Evolutionary conservation across 2,888 invertebrate genomes (phyloP).

Genomic region (Diadegma fenestrale): DNA sequence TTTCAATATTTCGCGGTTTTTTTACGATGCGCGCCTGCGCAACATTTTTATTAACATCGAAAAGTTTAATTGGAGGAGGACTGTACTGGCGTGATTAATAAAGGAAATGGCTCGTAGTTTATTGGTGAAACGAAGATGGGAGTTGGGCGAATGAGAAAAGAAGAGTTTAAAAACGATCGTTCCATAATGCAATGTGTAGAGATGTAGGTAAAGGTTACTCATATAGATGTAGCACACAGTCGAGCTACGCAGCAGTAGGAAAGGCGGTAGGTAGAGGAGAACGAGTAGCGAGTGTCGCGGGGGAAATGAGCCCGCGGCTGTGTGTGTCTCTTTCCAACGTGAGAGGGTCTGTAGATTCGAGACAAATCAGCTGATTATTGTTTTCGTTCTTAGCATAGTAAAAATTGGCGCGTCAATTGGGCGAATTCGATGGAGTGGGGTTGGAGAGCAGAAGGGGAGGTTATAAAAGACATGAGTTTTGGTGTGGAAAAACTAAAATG

Average conservation of each 20-base stretch:
- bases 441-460: neutral
- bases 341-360: conserved; percentile 15
- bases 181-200: neutral
- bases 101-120: neutral
- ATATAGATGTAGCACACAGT: neutral
- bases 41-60: neutral
- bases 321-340: conserved; percentile 18
- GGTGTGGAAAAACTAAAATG: neutral
- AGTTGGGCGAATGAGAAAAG: neutral
- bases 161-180: neutral
- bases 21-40: neutral
- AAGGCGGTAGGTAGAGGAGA: neutral
- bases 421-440: neutral
- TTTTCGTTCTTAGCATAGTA: conserved; percentile 73
- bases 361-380: conserved; percentile 82
- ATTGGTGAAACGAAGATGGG: neutral
- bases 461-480: neutral
- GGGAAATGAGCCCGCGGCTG: neutral
- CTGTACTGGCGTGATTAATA: neutral
- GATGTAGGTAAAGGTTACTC: conserved; percentile 9
- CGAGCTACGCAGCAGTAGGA: conserved; percentile 6
- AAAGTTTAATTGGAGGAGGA: neutral
- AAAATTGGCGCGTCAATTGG: conserved; percentile 10
- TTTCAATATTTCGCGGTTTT: neutral
- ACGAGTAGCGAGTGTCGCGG: neutral